These are phyloP conservation scores for Podarcis lilfordi DNA, from an alignment of 2,797 vertebrate genomes.

Conservation along the genomic window DNA sequence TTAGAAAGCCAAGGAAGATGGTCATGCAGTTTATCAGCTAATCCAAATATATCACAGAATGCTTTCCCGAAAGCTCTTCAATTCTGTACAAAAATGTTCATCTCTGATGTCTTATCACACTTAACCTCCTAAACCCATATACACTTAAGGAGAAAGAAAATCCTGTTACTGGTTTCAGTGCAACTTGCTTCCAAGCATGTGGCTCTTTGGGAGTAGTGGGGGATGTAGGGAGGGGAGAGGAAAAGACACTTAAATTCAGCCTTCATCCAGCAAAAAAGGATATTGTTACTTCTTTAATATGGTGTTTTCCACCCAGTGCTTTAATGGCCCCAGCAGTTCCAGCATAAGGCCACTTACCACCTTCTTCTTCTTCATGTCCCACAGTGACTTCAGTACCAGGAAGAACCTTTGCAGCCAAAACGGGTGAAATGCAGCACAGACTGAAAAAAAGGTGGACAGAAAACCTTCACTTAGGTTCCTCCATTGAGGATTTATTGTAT, in stretches of 20 bases:
- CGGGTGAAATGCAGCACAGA: conserved; percentile 91
- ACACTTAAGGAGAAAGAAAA: neutral
- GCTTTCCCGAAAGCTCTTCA: neutral
- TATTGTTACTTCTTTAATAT: conserved; percentile 85
- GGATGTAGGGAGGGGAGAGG: neutral
- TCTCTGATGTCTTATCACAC: neutral
- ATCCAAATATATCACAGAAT: neutral
- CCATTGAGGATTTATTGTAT: neutral
- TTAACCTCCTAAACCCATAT: neutral
- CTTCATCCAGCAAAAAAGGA: conserved; percentile 75
- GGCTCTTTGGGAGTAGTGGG: neutral
- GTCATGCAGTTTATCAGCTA: neutral
- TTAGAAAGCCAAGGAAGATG: neutral
- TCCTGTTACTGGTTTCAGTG: neutral
- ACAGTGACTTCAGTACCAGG: conserved; percentile 90
- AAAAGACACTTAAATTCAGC: neutral
- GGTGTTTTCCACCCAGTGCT: conserved; percentile 85
- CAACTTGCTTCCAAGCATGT: neutral
- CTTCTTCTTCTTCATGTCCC: conserved; percentile 88
- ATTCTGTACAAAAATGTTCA: neutral
- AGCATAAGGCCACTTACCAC: conserved; percentile 86
- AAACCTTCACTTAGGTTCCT: neutral
- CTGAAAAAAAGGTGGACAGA: conserved; percentile 63
- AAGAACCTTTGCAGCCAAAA: conserved; percentile 89
- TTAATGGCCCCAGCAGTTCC: conserved; percentile 83